These are phyloP conservation scores for Chelidonichthys spinosus DNA, from an alignment of 2,797 vertebrate species.

Conservation along the genomic window DNA sequence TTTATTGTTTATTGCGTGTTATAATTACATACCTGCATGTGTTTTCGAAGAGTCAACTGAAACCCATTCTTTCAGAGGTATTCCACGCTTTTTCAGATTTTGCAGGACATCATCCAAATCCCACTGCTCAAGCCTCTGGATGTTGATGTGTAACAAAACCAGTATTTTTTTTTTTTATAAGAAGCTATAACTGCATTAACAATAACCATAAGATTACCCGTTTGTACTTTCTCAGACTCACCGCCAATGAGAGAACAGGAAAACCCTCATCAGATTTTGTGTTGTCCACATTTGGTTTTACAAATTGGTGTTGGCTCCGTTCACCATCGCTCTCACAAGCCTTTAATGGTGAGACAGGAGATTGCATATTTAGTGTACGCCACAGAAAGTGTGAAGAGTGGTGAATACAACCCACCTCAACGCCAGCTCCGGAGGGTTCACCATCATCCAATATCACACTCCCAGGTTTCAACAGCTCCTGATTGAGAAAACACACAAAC, in stretches of 20 bases:
- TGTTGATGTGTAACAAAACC: constrained; percentile 30
- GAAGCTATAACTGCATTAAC: background rate
- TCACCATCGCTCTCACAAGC: background rate
- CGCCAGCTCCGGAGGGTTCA: background rate
- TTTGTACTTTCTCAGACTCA: constrained; percentile 39
- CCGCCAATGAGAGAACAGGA: constrained; percentile 55
- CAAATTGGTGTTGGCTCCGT: background rate
- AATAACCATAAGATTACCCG: background rate
- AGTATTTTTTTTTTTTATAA: constrained; percentile 14
- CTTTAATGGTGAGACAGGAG: constrained; percentile 29
- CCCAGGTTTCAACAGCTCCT: constrained; percentile 41
- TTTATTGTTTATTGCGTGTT: background rate
- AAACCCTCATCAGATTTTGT: background rate
- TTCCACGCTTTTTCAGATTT: constrained; percentile 58
- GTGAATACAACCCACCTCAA: constrained; percentile 16
- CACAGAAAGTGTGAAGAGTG: background rate
- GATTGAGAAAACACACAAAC: constrained; percentile 13
- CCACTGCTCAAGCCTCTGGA: constrained; percentile 80
- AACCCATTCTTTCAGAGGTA: background rate
- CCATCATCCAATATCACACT: constrained; percentile 8
- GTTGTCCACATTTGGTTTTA: constrained; percentile 2
- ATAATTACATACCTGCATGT: constrained; percentile 31
- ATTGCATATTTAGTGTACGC: background rate
- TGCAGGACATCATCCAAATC: constrained; percentile 78
- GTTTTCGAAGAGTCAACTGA: constrained; percentile 8